These are phyloP conservation scores for Anoplolepis gracilipes DNA, from an alignment of 1,140 invertebrate species.

Conservation along the genomic window DNA sequence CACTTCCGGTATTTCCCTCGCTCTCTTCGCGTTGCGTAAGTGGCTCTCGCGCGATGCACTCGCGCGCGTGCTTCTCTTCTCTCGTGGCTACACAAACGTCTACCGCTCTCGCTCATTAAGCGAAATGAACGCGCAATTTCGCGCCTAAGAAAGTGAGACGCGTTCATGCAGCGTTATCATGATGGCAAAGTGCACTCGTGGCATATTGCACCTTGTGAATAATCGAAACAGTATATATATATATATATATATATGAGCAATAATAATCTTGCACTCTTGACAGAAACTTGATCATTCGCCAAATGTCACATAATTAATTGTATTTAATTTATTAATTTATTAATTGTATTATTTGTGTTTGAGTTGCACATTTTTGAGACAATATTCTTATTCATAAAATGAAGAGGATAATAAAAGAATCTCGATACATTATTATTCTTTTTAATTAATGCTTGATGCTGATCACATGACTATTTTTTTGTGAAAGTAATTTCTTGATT, in stretches of 20 bases:
- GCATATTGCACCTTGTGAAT: background rate
- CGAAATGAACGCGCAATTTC: slow-evolving; percentile 40
- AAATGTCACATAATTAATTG: background rate
- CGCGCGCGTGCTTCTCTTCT: slow-evolving; percentile 6
- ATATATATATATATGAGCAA: too few relatives aligned
- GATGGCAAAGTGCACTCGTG: background rate
- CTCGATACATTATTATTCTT: background rate
- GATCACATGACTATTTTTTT: background rate
- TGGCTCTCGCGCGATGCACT: slow-evolving; percentile 35
- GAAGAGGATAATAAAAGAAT: background rate
- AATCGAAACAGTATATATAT: background rate
- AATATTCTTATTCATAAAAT: background rate
- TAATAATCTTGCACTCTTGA: slow-evolving; percentile 25
- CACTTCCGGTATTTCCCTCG: slow-evolving; percentile 68
- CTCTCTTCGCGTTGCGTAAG: slow-evolving; percentile 42
- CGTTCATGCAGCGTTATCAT: background rate
- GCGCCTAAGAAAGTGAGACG: slow-evolving; percentile 47
- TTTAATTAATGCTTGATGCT: background rate
- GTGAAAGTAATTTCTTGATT: background rate
- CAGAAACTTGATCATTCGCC: background rate
- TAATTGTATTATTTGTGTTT: background rate
- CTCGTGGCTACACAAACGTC: background rate
- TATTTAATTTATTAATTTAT: too few relatives aligned
- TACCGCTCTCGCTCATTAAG: slow-evolving; percentile 13
- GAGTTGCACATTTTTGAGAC: background rate